Base-by-base conservation (phyloP, 2,113 vertebrate species). In the Rhinichthys klamathensis region DNA sequence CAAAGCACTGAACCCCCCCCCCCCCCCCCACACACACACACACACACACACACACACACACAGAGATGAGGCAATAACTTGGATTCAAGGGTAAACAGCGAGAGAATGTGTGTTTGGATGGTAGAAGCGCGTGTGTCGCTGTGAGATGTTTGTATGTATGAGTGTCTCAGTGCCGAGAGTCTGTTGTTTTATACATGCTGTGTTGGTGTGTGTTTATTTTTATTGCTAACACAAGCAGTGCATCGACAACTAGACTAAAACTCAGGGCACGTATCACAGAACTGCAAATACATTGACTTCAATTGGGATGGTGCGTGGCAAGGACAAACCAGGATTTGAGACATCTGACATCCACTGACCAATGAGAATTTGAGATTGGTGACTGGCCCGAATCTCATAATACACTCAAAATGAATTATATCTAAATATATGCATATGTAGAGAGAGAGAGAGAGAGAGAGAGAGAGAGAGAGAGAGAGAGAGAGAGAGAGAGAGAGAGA, bases 11-110 rank as follows among this genome's bases (percentile, higher is more conserved):
- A 78, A 69, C 6, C 15, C 75, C 7, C 44, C 35, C 65, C 32
- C 46, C 61, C 58, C 35, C 23, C 30, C 63, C 10, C 65, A 72
- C 6, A 58, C 72, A 35, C 65, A 44, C 44, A 72, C 58, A 46
- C 23, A 44, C 63, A 16, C 65, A 73, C 84, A 46, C 65, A 60
- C 65, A 54, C 84, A 12, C 84, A 46, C 76, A 13, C 69, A 21
- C 23, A 38, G 27, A 72, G 51, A 72, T 82, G 78, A 80, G 63
- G 78, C 78, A 80, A n/a, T n/a, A n/a, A 80, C 78, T 79, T 38
- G 32, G 76, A 27, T 65, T 65, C 18, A 80, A 80, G 78, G 38
- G 58, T 63, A 80, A 80, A 44, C 72, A 80, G 78, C 13, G 4
- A 30, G 78, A 58, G 78, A 63, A 46, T 80, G 58, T 27, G 35